Conservation (phyloP, 2,888 invertebrate genomes). For the Trichacis sp. region DNA sequence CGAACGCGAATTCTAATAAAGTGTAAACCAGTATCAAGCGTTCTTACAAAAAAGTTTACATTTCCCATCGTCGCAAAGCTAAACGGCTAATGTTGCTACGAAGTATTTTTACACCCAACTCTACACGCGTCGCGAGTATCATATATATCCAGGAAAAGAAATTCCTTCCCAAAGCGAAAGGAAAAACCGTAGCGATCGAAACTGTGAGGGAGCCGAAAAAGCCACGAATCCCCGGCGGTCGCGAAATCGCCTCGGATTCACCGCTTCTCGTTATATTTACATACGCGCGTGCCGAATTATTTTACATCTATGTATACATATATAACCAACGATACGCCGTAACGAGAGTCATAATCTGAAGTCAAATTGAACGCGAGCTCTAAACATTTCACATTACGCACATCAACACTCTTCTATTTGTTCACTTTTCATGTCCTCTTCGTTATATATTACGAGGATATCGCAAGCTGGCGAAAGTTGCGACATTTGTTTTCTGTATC, state of each 20-base stretch:
- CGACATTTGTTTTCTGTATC: no score
- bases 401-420: constrained; percentile 28
- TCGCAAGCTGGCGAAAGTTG: no score
- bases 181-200: background rate
- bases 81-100: constrained; percentile 65
- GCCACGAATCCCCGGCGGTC: background rate
- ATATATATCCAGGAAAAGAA: background rate
- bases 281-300: constrained; percentile 18
- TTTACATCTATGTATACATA: constrained; percentile 17
- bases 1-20: no score
- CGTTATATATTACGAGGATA: no score
- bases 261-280: constrained; percentile 7
- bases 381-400: constrained; percentile 45
- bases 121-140: no score
- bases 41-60: constrained; percentile 10
- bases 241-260: constrained; percentile 12
- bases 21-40: constrained; percentile 9
- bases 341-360: constrained; percentile 23
- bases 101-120: constrained; percentile 62
- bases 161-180: background rate
- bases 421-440: background rate
- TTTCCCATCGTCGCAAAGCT: constrained; percentile 61
- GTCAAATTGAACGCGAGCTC: constrained; percentile 18
- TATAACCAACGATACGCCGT: constrained; percentile 39
- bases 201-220: constrained; percentile 1